Evolutionary conservation across 1,140 invertebrate genomes (phyloP).

Genomic region (Bilobella aurantiaca): DNA sequence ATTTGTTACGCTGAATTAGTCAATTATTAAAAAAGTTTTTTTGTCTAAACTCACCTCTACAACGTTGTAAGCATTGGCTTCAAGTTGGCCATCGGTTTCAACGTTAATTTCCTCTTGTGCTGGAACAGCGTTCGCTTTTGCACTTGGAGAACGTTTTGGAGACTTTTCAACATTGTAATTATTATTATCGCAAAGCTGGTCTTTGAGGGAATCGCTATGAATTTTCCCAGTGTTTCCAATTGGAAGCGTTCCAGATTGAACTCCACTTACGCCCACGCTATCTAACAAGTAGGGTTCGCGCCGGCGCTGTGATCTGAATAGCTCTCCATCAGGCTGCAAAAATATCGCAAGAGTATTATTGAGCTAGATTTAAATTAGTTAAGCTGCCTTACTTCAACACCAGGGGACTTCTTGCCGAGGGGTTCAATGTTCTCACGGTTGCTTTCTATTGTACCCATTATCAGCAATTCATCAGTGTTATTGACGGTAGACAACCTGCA

Average conservation of each 20-base stretch:
- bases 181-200: conserved; percentile 31
- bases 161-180: conserved; percentile 21
- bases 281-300: conserved; percentile 35
- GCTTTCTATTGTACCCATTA: conserved; percentile 46
- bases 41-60: no score
- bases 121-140: conserved; percentile 41
- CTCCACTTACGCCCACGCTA: conserved; percentile 32
- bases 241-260: conserved; percentile 29
- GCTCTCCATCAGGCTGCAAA: conserved; percentile 11
- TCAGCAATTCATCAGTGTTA: conserved; percentile 41
- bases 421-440: conserved; percentile 62
- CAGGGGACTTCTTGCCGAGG: background rate
- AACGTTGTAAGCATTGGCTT: conserved; percentile 25
- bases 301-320: conserved; percentile 39
- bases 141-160: conserved; percentile 17
- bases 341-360: background rate
- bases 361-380: background rate
- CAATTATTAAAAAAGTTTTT: background rate
- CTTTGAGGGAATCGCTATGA: conserved; percentile 30
- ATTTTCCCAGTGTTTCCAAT: conserved; percentile 25
- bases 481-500: conserved; percentile 42
- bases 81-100: conserved; percentile 27
- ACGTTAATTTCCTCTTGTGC: conserved; percentile 44
- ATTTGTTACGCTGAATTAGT: background rate
- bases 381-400: background rate